These are phyloP conservation scores for Ptilodon capucinus DNA, from an alignment of 2,888 invertebrate genomes.

Conservation along the genomic window DNA sequence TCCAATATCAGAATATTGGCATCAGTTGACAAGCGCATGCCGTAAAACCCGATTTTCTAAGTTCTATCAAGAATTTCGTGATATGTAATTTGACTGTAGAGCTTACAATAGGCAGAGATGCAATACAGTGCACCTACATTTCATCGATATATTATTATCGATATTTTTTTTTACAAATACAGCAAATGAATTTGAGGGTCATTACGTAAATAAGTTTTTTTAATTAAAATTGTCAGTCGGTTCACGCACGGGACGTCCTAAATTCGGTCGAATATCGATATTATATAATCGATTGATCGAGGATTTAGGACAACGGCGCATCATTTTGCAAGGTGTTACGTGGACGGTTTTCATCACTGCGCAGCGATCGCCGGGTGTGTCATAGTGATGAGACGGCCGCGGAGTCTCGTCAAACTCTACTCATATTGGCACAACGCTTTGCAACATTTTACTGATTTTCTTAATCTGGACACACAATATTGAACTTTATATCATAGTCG, in stretches of 20 bases:
- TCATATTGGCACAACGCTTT: background rate
- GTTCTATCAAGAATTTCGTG: too few species aligned
- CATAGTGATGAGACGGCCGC: background rate
- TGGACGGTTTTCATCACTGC: conserved; percentile 18
- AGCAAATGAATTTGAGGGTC: too few species aligned
- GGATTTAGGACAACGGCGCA: conserved; percentile 28
- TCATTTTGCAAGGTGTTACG: conserved; percentile 36
- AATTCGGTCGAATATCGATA: background rate
- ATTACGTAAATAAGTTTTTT: background rate
- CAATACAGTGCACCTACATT: too few species aligned
- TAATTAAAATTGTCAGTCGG: background rate
- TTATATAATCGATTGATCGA: conserved; percentile 19
- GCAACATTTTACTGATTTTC: background rate
- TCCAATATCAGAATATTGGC: too few species aligned
- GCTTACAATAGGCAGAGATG: too few species aligned
- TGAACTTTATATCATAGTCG: too few species aligned
- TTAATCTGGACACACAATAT: too few species aligned
- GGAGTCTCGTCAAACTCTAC: background rate
- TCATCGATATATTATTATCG: too few species aligned
- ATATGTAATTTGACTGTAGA: too few species aligned
- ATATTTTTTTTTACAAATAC: too few species aligned
- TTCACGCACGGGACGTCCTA: background rate
- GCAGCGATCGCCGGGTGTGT: background rate
- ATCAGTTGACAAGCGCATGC: too few species aligned
- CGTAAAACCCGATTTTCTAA: too few species aligned